phyloP scores from a whole-genome alignment of 1,140 invertebrate genomes.

The Drosophila tani region DNA sequence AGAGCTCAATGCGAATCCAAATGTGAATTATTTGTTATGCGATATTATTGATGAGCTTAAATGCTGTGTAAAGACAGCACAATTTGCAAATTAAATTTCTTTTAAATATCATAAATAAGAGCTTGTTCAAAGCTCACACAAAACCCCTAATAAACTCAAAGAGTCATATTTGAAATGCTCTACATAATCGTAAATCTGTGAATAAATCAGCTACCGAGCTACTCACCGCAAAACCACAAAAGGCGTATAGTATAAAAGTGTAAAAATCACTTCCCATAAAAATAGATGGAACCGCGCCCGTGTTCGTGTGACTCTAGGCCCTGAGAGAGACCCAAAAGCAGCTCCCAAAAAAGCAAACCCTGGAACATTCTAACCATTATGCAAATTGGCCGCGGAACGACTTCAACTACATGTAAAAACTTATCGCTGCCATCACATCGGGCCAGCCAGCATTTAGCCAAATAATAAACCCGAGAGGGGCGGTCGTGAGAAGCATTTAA shows the following conservation, averaged over 20 bases:
- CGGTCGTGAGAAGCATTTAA: constrained; percentile 39
- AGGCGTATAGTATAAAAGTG: constrained; percentile 11
- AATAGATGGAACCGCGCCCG: constrained; percentile 31
- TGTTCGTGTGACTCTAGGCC: constrained; percentile 1
- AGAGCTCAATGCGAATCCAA: too few species aligned
- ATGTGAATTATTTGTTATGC: constrained; percentile 24
- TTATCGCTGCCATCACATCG: constrained; percentile 64
- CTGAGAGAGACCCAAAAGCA: not conserved
- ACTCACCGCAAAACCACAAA: constrained; percentile 38
- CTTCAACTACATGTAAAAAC: constrained; percentile 60
- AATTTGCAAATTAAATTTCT: not conserved
- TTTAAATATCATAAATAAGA: not conserved
- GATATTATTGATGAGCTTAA: not conserved
- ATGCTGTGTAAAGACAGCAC: not conserved
- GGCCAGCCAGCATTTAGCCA: constrained; percentile 63
- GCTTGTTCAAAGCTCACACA: constrained; percentile 9
- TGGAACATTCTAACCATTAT: constrained; percentile 55
- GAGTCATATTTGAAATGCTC: not conserved
- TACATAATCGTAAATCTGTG: constrained; percentile 28
- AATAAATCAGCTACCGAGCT: constrained; percentile 34
- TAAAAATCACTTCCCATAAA: constrained; percentile 45
- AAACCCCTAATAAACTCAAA: constrained; percentile 22
- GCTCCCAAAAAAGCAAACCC: constrained; percentile 9
- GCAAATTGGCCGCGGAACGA: constrained; percentile 69
- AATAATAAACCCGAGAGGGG: constrained; percentile 69